Conservation (phyloP, 1,140 invertebrate species). For the Trachymyrmex cornetzi region DNA sequence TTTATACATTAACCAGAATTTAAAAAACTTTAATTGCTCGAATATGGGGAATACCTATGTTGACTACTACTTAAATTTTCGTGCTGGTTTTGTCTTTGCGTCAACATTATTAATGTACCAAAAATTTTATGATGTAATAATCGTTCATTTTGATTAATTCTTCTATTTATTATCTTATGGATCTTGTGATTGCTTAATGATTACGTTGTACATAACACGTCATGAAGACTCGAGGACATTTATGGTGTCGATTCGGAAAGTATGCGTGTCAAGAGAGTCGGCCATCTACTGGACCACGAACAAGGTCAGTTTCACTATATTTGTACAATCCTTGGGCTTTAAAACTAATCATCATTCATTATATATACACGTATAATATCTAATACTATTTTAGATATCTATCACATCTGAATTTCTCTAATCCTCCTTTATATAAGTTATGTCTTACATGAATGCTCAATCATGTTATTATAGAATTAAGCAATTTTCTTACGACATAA, state of each 20-base stretch:
- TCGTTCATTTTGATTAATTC: conserved; percentile 1
- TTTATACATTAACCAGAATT: background rate
- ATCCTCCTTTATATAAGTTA: conserved; percentile 6
- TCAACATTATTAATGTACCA: background rate
- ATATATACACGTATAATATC: background rate
- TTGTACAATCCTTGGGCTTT: background rate
- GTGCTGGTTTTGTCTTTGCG: background rate
- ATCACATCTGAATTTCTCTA: background rate
- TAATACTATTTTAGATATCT: conserved; percentile 17
- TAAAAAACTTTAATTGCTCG: background rate
- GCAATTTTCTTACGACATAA: background rate
- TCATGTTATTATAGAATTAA: conserved; percentile 2
- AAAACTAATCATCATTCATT: conserved; percentile 15
- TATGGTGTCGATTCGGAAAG: conserved; percentile 32
- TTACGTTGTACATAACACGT: conserved; percentile 33
- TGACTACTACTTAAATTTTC: background rate
- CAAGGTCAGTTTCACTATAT: conserved; percentile 27
- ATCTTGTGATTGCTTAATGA: conserved; percentile 32
- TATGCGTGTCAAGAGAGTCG: conserved; percentile 27
- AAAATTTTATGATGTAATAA: background rate
- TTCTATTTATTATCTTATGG: conserved; percentile 27
- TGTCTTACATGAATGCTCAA: background rate
- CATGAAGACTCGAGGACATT: background rate
- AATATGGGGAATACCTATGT: background rate
- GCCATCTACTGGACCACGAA: conserved; percentile 27